Base-by-base conservation (phyloP, 2,888 invertebrate species). In the Poecilobothrus nobilitatus region DNA sequence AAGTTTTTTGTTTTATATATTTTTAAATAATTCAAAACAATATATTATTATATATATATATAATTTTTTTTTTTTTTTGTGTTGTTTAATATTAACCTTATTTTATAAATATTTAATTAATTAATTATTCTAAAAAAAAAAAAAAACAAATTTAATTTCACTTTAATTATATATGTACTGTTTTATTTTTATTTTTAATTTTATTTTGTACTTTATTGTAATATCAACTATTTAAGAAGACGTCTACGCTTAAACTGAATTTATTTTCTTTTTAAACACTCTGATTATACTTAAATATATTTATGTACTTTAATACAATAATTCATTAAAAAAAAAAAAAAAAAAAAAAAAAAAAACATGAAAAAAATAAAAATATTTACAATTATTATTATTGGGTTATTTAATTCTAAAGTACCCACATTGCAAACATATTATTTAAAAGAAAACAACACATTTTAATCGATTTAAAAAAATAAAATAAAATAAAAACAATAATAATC, bases 251-350 rank as follows among this genome's bases (percentile, higher is more conserved):
- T 53, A 12, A 53, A 53, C 15, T 53, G 53, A 53, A 53, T 53
- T 37, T 18, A 53, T 53, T 53, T 53, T 53, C 53, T 53, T 53
- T 12, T 53, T 53, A 53, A 53, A 12, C 53, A 53, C 53, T 18
- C 53, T 53, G 53, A 53, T 53, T 53, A 53, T 53, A 53, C 53
- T 53, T 53, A 53, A 53, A 12, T 18, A 53, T 53, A 53, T 53
- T 53, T 53, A 53, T 53, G 18, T 53, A 53, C 53, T 37, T 37
- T 37, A 37, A 18, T 53, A 53, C 53, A 53, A 53, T 18, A 53
- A 53, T 53, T 18, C 7, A 37, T 37, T 5, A 7, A 7, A 37
- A 37, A 8, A 27, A 27, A 27, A 37, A 37, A 37, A 37, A 4
- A 8, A 37, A 37, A 37, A 37, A 37, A 37, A 37, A 37, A 37